Percentiles rank a stretch among this genome's conserved stretches.
Evolutionary conservation across 2,797 vertebrate genomes (phyloP).

Genomic region (Lagodon rhomboides): DNA sequence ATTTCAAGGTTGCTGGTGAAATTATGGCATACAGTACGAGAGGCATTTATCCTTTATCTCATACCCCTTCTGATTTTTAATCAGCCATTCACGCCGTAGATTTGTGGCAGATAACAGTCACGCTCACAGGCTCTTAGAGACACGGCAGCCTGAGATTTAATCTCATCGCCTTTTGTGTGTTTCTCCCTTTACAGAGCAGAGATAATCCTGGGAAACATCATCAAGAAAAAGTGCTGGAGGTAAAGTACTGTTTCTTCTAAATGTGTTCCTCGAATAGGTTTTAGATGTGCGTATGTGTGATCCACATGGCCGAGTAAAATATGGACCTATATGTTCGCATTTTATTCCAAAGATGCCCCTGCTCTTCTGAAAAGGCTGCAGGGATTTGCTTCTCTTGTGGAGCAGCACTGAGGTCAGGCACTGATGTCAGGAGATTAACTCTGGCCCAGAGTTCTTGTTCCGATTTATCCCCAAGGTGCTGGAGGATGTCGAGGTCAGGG

Average conservation of each 20-base stretch:
- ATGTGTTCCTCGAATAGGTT: constrained; percentile 25
- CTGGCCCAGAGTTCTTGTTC: constrained; percentile 2
- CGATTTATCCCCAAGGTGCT: constrained; percentile 18
- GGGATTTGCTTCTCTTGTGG: constrained; percentile 14
- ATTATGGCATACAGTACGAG: constrained; percentile 10
- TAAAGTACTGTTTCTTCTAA: constrained; percentile 70
- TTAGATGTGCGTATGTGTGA: not conserved
- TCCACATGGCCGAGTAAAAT: not conserved
- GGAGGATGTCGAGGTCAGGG: not conserved
- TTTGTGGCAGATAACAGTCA: constrained; percentile 63
- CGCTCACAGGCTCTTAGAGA: constrained; percentile 23
- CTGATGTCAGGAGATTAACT: constrained; percentile 31
- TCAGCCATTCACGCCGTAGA: constrained; percentile 50
- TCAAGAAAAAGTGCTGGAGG: constrained; percentile 99
- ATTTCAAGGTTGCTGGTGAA: constrained; percentile 62
- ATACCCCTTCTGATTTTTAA: constrained; percentile 46
- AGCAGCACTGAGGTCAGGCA: constrained; percentile 17
- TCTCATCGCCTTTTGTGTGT: constrained; percentile 50
- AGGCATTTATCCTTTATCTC: constrained; percentile 37
- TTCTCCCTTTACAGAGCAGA: constrained; percentile 89
- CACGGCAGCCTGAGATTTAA: constrained; percentile 52
- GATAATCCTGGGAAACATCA: constrained; percentile 97
- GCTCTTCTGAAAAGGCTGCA: constrained; percentile 1
- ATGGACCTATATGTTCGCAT: not conserved
- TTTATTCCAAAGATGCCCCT: not conserved